A percentile compares a stretch with the other conserved stretches of the same genome.
Evolutionary conservation across 1,140 invertebrate genomes (phyloP).

Genomic region (Zophobas morio): DNA sequence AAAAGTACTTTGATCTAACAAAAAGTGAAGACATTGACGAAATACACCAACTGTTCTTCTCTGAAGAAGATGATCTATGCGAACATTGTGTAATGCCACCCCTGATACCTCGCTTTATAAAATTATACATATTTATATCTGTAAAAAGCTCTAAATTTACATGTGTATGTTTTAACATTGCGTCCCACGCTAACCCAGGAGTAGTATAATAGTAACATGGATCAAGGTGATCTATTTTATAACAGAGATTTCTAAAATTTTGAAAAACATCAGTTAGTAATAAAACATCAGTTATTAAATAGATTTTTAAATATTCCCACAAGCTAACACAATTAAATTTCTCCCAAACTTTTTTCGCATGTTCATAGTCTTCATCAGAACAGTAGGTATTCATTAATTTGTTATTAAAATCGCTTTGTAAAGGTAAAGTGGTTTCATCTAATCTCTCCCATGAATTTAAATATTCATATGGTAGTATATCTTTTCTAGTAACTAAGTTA

Average conservation of each 20-base stretch:
- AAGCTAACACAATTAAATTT: constrained; percentile 46
- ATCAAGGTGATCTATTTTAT: constrained; percentile 62
- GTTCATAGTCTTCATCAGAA: too few relatives aligned
- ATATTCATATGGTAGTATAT: constrained; percentile 63
- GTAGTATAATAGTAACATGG: constrained; percentile 64
- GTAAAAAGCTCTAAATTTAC: constrained; percentile 28
- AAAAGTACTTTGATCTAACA: too few relatives aligned
- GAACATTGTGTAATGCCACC: too few relatives aligned
- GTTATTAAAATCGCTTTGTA: constrained; percentile 17
- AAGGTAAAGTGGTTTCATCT: constrained; percentile 47
- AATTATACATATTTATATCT: constrained; percentile 52
- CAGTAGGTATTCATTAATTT: background rate
- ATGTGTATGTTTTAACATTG: constrained; percentile 49
- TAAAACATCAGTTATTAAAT: constrained; percentile 57
- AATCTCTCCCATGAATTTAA: constrained; percentile 58
- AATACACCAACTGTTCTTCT: constrained; percentile 59
- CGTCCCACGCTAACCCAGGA: constrained; percentile 58
- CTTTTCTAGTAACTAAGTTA: constrained; percentile 51
- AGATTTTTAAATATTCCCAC: constrained; percentile 51
- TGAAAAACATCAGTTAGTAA: constrained; percentile 68
- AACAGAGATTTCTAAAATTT: constrained; percentile 64
- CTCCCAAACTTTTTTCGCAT: too few relatives aligned
- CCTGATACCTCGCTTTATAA: too few relatives aligned
- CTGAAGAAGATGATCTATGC: constrained; percentile 52
- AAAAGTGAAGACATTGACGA: too few relatives aligned